These are phyloP conservation scores for Drosophila seclusa DNA, from an alignment of 2,888 invertebrate species.

Conservation along the genomic window DNA sequence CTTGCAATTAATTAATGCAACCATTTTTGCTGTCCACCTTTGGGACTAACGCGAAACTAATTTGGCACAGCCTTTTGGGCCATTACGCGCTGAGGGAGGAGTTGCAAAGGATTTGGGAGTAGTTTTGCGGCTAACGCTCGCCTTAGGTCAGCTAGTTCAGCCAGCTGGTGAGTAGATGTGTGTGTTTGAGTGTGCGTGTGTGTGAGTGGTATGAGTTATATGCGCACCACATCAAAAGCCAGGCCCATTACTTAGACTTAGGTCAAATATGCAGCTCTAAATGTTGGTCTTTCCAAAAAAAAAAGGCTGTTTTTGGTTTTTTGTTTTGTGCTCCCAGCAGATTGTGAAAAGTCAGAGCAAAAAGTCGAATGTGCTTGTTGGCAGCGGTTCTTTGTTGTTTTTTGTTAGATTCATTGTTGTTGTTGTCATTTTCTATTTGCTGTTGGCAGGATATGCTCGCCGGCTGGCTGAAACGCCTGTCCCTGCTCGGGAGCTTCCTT, in stretches of 20 bases:
- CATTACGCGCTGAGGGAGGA: slow-evolving; percentile 1
- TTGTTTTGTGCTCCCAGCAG: slow-evolving; percentile 1
- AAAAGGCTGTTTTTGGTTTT: slow-evolving; percentile 5
- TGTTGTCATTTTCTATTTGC: slow-evolving; percentile 57
- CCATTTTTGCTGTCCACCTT: slow-evolving; percentile 32
- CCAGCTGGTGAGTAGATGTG: slow-evolving; percentile 12
- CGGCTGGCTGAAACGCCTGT: slow-evolving; percentile 37
- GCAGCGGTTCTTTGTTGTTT: slow-evolving; percentile 16
- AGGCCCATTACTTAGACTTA: slow-evolving; percentile 33
- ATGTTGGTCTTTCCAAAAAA: slow-evolving; percentile 23
- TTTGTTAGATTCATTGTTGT: slow-evolving; percentile 41
- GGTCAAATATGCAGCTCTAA: slow-evolving; percentile 45
- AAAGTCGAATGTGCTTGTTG: slow-evolving; percentile 51
- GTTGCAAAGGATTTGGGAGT: neutral
- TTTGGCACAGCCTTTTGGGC: slow-evolving; percentile 32
- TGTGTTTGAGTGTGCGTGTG: neutral
- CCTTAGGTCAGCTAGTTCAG: slow-evolving; percentile 1
- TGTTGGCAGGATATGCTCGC: slow-evolving; percentile 55
- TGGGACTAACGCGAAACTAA: slow-evolving; percentile 59
- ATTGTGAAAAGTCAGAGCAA: slow-evolving; percentile 47
- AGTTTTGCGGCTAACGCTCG: neutral
- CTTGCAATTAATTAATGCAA: slow-evolving; percentile 64
- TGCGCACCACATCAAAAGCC: slow-evolving; percentile 20
- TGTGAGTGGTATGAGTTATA: slow-evolving; percentile 23
- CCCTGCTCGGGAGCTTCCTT: slow-evolving; percentile 14